These are phyloP conservation scores for Rhinogobius similis DNA, from an alignment of 2,113 vertebrate species.

Conservation along the genomic window DNA sequence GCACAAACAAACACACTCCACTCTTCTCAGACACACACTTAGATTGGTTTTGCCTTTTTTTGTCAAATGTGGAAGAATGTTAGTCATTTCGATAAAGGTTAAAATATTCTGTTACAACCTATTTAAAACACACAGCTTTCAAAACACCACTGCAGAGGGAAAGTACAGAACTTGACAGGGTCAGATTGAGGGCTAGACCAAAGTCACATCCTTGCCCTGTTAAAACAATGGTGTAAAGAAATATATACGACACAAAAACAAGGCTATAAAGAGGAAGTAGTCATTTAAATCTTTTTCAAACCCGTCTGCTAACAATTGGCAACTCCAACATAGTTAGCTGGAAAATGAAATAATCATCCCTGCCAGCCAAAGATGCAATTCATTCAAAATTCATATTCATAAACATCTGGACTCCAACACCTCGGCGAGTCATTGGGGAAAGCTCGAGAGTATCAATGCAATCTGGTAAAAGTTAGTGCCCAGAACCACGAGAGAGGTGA, in stretches of 20 bases:
- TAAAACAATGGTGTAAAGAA: background rate
- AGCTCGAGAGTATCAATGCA: slow-evolving; percentile 61
- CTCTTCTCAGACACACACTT: too few species aligned
- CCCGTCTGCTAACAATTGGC: slow-evolving; percentile 55
- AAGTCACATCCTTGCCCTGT: background rate
- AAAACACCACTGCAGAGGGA: background rate
- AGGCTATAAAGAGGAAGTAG: background rate
- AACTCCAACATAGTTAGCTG: slow-evolving; percentile 28
- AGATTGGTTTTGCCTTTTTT: too few species aligned
- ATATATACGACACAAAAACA: background rate
- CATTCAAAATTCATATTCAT: slow-evolving; percentile 72
- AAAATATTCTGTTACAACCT: background rate
- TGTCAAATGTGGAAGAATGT: too few species aligned
- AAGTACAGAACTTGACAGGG: background rate
- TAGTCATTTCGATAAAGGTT: too few species aligned
- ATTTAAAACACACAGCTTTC: background rate
- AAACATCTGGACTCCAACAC: slow-evolving; percentile 73
- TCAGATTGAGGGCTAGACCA: background rate
- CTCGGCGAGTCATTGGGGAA: slow-evolving; percentile 60
- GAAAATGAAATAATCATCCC: slow-evolving; percentile 62
- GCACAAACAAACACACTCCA: too few species aligned
- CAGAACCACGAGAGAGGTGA: slow-evolving; percentile 39
- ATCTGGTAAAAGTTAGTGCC: slow-evolving; percentile 41
- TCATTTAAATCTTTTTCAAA: slow-evolving; percentile 16
- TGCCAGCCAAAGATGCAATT: slow-evolving; percentile 65